Percentiles rank a stretch among this genome's conserved stretches.
Conservation (phyloP, 2,113 vertebrate genomes). For the Nycticebus coucang region DNA sequence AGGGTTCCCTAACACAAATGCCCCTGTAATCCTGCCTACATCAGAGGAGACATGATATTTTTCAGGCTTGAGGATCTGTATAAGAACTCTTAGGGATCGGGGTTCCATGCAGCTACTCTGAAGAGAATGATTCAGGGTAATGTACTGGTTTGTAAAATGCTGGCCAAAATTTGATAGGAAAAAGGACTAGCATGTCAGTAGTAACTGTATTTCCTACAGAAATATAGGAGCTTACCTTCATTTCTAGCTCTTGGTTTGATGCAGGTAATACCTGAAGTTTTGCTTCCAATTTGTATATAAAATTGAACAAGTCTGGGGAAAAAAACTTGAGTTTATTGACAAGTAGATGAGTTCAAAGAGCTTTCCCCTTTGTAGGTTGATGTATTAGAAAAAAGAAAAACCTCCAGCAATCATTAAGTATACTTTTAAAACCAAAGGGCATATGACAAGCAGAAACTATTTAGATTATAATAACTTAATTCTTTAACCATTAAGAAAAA, state of each 20-base stretch:
- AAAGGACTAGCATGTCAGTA: background rate
- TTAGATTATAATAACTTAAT: background rate
- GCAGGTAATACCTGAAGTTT: constrained; percentile 92
- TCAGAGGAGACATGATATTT: background rate
- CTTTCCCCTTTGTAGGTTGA: background rate
- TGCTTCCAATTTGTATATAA: constrained; percentile 97
- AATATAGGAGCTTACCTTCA: constrained; percentile 90
- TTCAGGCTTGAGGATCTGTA: background rate
- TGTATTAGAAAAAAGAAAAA: background rate
- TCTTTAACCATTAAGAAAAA: background rate
- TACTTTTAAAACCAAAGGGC: constrained; percentile 29
- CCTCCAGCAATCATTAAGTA: background rate
- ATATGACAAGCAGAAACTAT: background rate
- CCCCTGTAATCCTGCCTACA: background rate
- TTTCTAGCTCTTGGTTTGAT: constrained; percentile 94
- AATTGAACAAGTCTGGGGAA: constrained; percentile 93
- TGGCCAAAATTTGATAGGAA: background rate
- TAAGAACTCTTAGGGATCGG: background rate
- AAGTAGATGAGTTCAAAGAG: background rate
- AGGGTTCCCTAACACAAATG: background rate
- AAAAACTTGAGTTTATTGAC: constrained; percentile 40
- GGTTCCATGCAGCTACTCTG: background rate
- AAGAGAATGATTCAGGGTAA: background rate
- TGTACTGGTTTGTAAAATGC: background rate
- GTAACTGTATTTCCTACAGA: constrained; percentile 24